Base-by-base conservation (phyloP, 2,113 vertebrate genomes). In the Pipra filicauda region DNA sequence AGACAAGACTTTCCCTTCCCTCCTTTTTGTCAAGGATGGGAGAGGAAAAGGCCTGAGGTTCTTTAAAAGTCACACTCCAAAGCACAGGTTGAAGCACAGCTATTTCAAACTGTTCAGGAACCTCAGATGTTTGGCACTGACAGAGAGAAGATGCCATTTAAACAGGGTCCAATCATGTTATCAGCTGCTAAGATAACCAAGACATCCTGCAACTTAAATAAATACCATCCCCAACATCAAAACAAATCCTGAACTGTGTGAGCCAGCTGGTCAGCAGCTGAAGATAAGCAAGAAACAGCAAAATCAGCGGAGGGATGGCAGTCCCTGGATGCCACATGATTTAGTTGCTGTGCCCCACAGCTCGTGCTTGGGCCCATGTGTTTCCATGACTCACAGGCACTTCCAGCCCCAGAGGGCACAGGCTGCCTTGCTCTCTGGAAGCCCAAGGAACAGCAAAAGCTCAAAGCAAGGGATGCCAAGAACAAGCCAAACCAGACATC, bases 301-400 rank as follows among this genome's bases (percentile, higher is more conserved):
- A 6, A 62, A 14, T 1, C 77, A 67, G 1, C 0, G 3, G n/a
- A 33, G 57, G n/a, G 43, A 65, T 13, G 33, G 65, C 66, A 61
- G 61, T 1, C 51, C 8, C 49, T 9, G 57, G 33, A 4, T 23
- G 43, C 43, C 71, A 33, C n/a, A 10, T 0, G 7, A 4, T 8
- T 20, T 2, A 10, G 12, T 5, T 41, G n/a, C 41, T 43, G 52
- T 55, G 70, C 20, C 61, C 59, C 71, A 62, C 28, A 23, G 64
- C 67, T 35, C 58, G 11, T 12, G 46, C 39, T 48, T 7, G 9
- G 20, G 20, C 24, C 20, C 20, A 11, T 4, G 26, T 1, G 3
- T 22, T 8, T 4, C 58, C 43, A 5, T 4, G n/a, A 23, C 9
- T 46, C 7, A 33, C 11, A 11, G 48, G 16, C 49, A 35, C 46